Base-by-base conservation (phyloP, 2,888 invertebrate species). In the Palloptera scutellata region DNA sequence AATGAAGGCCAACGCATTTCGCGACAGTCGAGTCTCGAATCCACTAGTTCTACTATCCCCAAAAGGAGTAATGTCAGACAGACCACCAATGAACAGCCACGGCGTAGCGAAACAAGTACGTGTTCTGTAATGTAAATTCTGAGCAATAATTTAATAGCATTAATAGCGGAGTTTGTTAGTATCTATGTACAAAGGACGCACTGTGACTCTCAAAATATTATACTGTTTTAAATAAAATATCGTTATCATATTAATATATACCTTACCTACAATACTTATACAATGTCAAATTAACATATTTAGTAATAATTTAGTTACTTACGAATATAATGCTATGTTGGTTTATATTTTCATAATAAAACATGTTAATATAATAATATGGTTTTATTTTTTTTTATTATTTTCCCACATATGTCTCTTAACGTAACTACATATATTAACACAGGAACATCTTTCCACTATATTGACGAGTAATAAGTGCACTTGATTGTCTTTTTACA, bases 121-220 rank as follows among this genome's bases (percentile, higher is more conserved):
- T 81, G 80, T 68, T 53, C 58, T 12, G 64, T 81, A 43, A 81
- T 81, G 79, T 79, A 78, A 75, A n/a, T 60, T 15, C 6, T 48
- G n/a, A 15, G 15, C 48, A 48, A 48, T n/a, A 48, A 15, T 48
- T 48, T 17, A 54, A 15, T 19, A 19, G 17, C 17, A 12, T 54
- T 54, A 12, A 12, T 54, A n/a, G n/a, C 15, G 54, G 17, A 11
- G 12, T 48, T 30, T 30, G 48, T 48, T 48, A 15, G 48, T 48
- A n/a, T 6, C 30, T 30, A n/a, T n/a, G n/a, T n/a, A 13, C 13
- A 48, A 10, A n/a, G 13, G 48, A 48, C 11, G 15, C 6, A 15
- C 10, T 48, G 48, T 48, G 15, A 48, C 15, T 15, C 10, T 48
- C 15, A 8, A n/a, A n/a, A 55, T 30, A n/a, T 55, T 55, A 55